Conservation (phyloP, 2,888 invertebrate species). For the Achlya flavicornis region DNA sequence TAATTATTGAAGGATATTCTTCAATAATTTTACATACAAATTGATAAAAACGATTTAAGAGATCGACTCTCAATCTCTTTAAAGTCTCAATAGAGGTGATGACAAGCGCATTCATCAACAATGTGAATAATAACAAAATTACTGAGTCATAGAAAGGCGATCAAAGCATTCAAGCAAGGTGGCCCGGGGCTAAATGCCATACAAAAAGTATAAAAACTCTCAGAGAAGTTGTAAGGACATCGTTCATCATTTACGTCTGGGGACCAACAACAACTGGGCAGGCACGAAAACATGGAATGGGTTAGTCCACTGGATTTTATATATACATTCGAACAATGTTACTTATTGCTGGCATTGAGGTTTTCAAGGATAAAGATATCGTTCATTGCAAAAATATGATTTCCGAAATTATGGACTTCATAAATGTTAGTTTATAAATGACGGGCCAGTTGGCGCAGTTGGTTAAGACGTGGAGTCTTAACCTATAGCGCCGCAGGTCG, state of each 20-base stretch:
- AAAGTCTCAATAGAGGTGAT: slow-evolving; percentile 48
- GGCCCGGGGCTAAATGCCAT: slow-evolving; percentile 46
- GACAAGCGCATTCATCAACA: slow-evolving; percentile 50
- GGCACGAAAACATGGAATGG: slow-evolving; percentile 20
- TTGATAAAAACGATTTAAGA: too few relatives aligned
- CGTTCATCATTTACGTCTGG: slow-evolving; percentile 54
- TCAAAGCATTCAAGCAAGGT: slow-evolving; percentile 52
- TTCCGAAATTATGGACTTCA: too few relatives aligned
- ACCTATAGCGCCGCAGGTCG: too few relatives aligned
- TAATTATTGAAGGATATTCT: not conserved
- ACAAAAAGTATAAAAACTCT: slow-evolving; percentile 56
- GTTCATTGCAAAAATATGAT: too few relatives aligned
- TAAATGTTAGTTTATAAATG: too few relatives aligned
- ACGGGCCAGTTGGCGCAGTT: too few relatives aligned
- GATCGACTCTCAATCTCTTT: slow-evolving; percentile 36
- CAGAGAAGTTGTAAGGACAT: slow-evolving; percentile 45
- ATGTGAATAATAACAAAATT: slow-evolving; percentile 58
- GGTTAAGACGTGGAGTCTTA: too few relatives aligned
- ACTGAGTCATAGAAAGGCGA: slow-evolving; percentile 60
- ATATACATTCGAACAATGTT: not conserved
- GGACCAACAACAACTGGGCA: slow-evolving; percentile 28
- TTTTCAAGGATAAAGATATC: not conserved
- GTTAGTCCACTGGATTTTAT: not conserved
- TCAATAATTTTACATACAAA: not conserved
- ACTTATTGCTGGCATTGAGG: not conserved